Conservation (phyloP, 2,113 vertebrate genomes). For the Embiotoca jacksoni region DNA sequence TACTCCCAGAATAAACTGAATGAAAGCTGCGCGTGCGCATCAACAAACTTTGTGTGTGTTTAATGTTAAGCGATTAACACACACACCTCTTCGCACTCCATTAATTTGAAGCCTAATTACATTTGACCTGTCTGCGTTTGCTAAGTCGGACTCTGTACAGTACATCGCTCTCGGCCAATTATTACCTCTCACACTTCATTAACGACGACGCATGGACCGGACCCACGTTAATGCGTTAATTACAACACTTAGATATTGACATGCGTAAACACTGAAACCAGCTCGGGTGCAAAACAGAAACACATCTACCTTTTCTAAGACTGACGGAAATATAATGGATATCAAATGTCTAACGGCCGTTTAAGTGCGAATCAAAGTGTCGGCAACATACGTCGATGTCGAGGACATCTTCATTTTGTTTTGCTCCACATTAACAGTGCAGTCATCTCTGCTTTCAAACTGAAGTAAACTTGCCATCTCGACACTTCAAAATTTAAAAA, state of each 20-base stretch:
- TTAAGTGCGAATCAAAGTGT: too few species aligned
- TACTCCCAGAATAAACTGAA: not conserved
- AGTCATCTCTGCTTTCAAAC: not conserved
- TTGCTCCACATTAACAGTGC: not conserved
- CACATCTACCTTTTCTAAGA: too few species aligned
- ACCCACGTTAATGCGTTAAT: conserved; percentile 47
- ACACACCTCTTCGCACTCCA: conserved; percentile 54
- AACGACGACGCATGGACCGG: conserved; percentile 40
- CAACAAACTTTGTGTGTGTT: not conserved
- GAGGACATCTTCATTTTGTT: not conserved
- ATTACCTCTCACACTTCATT: conserved; percentile 66
- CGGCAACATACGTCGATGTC: too few species aligned
- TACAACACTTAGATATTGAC: conserved; percentile 39
- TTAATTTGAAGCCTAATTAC: conserved; percentile 73
- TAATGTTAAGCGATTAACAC: conserved; percentile 36
- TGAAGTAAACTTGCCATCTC: not conserved
- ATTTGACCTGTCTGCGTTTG: conserved; percentile 64
- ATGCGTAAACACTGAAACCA: conserved; percentile 17
- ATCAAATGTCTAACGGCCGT: too few species aligned
- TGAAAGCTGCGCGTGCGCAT: not conserved
- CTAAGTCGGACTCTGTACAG: conserved; percentile 38
- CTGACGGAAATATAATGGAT: too few species aligned
- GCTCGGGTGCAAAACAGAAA: not conserved
- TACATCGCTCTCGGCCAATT: conserved; percentile 53
- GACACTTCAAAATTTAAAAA: not conserved